phyloP scores from a whole-genome alignment of 1,140 invertebrate species.

The Medauroidea extradentata region DNA sequence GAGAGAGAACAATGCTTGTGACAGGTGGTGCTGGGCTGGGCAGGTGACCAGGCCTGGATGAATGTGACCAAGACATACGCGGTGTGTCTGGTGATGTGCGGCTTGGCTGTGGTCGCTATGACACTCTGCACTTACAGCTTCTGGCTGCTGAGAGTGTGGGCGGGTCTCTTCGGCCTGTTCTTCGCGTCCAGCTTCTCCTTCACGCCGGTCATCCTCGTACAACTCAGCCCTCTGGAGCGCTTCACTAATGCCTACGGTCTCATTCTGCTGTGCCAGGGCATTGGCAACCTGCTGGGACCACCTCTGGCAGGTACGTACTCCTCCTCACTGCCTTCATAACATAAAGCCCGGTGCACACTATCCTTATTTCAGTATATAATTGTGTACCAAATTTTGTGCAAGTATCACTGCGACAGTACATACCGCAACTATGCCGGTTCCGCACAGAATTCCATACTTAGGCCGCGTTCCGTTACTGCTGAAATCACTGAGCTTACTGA shows the following conservation, averaged over 20 bases:
- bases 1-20: no score
- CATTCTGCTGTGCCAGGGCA: constrained; percentile 78
- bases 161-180: constrained; percentile 71
- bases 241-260: constrained; percentile 89
- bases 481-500: no score
- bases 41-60: constrained; percentile 84
- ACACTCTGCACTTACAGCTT: constrained; percentile 52
- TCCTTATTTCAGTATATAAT: no score
- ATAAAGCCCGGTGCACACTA: no score
- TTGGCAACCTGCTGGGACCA: constrained; percentile 62
- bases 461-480: no score
- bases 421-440: no score
- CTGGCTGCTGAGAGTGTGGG: constrained; percentile 35
- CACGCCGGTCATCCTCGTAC: constrained; percentile 79
- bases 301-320: constrained; percentile 49
- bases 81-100: constrained; percentile 69
- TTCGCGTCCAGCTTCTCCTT: constrained; percentile 85
- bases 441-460: no score
- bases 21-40: constrained; percentile 81
- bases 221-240: constrained; percentile 69
- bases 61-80: constrained; percentile 78
- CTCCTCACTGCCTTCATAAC: no score
- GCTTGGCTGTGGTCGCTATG: constrained; percentile 63
- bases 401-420: no score
- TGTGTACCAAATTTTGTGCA: no score